These are phyloP conservation scores for Olivierus martensii DNA, from an alignment of 1,140 invertebrate genomes.

Conservation along the genomic window DNA sequence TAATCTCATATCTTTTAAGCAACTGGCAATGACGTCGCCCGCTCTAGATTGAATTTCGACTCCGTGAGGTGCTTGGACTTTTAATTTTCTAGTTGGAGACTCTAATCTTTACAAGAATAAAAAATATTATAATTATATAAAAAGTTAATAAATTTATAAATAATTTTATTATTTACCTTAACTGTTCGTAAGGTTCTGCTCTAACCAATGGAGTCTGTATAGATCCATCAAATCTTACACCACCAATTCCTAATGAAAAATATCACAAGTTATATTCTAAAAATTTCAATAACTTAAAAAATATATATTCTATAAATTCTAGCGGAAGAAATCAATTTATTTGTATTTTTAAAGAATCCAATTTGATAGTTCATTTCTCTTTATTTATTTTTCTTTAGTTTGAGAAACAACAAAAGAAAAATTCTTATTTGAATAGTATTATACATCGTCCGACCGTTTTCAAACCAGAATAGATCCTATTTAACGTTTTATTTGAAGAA, in stretches of 20 bases:
- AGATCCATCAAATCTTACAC: slow-evolving; percentile 60
- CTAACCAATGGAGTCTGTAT: slow-evolving; percentile 63
- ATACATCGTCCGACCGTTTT: no score
- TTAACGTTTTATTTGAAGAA: no score
- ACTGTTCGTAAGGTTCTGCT: slow-evolving; percentile 59
- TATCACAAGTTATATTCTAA: no score
- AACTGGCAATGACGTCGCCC: slow-evolving; percentile 61
- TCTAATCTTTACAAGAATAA: slow-evolving; percentile 47
- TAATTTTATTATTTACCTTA: slow-evolving; percentile 44
- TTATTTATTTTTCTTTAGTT: no score
- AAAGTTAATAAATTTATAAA: background rate
- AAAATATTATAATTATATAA: background rate
- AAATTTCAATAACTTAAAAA: no score
- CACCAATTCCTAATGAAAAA: slow-evolving; percentile 41
- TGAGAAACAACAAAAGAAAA: no score
- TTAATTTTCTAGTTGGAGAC: slow-evolving; percentile 64
- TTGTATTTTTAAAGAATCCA: no score
- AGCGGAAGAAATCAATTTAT: no score
- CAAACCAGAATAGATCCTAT: no score
- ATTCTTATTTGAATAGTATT: no score
- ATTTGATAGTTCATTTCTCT: no score
- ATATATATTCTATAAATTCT: no score
- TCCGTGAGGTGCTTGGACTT: slow-evolving; percentile 60
- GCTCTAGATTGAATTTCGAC: slow-evolving; percentile 70
- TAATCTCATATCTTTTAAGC: slow-evolving; percentile 63